Percentiles rank a stretch among this genome's conserved stretches.
Evolutionary conservation across 2,113 vertebrate genomes (phyloP).

Genomic region (Stegostoma tigrinum): DNA sequence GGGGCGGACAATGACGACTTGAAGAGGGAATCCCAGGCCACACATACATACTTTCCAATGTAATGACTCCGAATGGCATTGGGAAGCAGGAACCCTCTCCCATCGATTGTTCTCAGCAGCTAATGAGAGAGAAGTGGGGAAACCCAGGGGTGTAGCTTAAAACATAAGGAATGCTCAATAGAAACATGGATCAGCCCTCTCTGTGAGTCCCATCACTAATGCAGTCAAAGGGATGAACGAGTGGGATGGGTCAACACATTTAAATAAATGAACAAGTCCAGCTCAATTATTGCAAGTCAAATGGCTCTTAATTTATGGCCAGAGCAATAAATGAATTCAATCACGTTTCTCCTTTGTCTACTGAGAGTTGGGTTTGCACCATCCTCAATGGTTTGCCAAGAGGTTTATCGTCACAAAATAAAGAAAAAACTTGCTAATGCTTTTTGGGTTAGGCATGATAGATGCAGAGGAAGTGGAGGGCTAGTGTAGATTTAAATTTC

Average conservation of each 20-base stretch:
- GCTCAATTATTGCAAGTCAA: not conserved
- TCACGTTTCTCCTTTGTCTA: not conserved
- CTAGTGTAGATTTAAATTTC: constrained; percentile 18
- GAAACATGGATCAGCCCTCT: not conserved
- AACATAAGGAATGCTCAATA: not conserved
- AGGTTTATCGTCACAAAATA: not conserved
- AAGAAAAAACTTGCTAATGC: not conserved
- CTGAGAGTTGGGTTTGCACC: not conserved
- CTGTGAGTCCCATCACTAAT: not conserved
- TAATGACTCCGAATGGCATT: not conserved
- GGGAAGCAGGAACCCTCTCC: not conserved
- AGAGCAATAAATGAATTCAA: not conserved
- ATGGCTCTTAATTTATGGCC: not conserved
- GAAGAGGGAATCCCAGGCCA: not conserved
- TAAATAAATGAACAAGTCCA: not conserved
- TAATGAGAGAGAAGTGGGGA: not conserved
- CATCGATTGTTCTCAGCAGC: not conserved
- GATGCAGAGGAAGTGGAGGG: not conserved
- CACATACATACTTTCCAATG: not conserved
- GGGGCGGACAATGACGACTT: not conserved
- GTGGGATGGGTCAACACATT: not conserved
- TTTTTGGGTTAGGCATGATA: not conserved
- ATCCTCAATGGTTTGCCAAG: not conserved
- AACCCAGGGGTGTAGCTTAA: not conserved
- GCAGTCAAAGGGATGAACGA: not conserved